Evolutionary conservation across 2,888 invertebrate species (phyloP).

Genomic region (Euplagia quadripunctaria): DNA sequence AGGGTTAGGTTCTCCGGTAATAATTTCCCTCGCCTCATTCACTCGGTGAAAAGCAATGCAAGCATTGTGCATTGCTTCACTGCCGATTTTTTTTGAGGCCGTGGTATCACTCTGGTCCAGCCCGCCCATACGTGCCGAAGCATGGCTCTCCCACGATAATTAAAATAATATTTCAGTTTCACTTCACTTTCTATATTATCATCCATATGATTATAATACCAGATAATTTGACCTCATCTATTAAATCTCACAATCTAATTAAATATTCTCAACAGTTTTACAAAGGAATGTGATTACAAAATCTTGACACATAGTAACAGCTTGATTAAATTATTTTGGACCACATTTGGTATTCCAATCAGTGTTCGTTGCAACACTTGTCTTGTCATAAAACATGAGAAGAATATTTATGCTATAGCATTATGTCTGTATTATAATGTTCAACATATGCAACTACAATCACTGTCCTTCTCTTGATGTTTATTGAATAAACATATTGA

Average conservation of each 20-base stretch:
- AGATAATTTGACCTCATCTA: background rate
- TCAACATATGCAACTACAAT: conserved; percentile 32
- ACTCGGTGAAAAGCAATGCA: too few species aligned
- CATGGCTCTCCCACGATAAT: too few species aligned
- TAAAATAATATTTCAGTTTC: too few species aligned
- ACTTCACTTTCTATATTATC: background rate
- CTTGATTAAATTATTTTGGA: conserved; percentile 55
- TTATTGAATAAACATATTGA: conserved; percentile 78
- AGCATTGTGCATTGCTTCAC: too few species aligned
- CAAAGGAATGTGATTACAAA: conserved; percentile 47
- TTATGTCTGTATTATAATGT: conserved; percentile 35
- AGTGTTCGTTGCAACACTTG: conserved; percentile 54
- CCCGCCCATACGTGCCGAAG: too few species aligned
- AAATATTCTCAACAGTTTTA: conserved; percentile 10
- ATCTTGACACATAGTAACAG: conserved; percentile 47
- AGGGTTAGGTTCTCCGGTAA: too few species aligned
- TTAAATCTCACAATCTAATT: background rate
- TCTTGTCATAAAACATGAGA: conserved; percentile 53
- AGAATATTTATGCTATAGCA: conserved; percentile 53
- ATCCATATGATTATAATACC: background rate
- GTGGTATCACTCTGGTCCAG: too few species aligned
- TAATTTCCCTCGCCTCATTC: too few species aligned
- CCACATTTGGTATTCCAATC: conserved; percentile 67
- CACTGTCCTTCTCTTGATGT: conserved; percentile 60
- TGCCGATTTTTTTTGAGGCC: too few species aligned